These are phyloP conservation scores for Ptyas mucosa DNA, from an alignment of 2,113 vertebrate species.

Conservation along the genomic window DNA sequence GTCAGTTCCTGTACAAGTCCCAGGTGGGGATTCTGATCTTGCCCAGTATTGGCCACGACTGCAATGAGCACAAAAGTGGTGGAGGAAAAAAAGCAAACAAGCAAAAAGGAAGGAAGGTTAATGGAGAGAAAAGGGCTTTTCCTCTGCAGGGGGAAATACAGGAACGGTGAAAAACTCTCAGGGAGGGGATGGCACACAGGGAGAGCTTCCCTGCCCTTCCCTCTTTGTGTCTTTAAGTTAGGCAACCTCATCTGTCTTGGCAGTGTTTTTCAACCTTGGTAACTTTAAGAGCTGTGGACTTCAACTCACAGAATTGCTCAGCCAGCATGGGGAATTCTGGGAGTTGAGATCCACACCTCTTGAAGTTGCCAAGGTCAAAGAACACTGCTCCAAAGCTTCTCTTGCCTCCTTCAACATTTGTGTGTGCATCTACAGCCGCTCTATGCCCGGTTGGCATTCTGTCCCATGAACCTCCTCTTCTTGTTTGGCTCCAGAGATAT, in stretches of 20 bases:
- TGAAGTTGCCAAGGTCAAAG: background rate
- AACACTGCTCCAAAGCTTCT: background rate
- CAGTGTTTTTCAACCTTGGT: background rate
- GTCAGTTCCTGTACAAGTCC: slow-evolving; percentile 77
- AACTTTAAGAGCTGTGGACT: background rate
- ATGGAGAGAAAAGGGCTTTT: slow-evolving; percentile 1
- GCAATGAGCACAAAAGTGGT: slow-evolving; percentile 55
- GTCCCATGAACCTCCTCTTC: background rate
- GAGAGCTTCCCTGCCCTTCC: background rate
- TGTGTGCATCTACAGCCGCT: background rate
- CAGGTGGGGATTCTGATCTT: slow-evolving; percentile 73
- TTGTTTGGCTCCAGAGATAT: background rate
- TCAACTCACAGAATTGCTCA: background rate
- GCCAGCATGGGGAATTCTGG: background rate
- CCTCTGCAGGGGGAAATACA: background rate
- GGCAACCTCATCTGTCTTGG: background rate
- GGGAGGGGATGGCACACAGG: background rate
- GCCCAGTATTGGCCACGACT: slow-evolving; percentile 80
- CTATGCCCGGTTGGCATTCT: background rate
- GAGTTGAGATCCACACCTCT: background rate
- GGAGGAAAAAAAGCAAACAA: background rate
- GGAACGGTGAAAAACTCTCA: background rate
- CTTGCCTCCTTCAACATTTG: background rate
- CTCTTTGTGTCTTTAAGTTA: slow-evolving; percentile 11
- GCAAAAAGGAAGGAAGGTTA: background rate